Conservation (phyloP, 2,888 invertebrate species). For the Argyra leucocephala region DNA sequence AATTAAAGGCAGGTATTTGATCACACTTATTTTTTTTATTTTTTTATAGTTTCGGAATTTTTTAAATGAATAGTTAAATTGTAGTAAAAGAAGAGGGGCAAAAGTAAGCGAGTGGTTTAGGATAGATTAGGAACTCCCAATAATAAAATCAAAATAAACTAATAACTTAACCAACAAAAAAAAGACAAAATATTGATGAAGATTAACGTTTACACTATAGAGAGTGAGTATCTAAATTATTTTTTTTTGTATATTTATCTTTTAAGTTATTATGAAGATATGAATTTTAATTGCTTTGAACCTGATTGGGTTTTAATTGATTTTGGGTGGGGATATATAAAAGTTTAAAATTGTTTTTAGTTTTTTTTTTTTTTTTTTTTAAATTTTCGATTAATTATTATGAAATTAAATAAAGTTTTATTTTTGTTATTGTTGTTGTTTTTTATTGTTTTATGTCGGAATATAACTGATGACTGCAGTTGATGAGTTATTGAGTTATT, state of each 20-base stretch:
- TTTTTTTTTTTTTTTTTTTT: neutral
- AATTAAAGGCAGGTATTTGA: neutral
- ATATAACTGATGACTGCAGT: too few species aligned
- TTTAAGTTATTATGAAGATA: neutral
- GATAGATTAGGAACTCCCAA: too few species aligned
- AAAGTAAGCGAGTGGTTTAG: too few species aligned
- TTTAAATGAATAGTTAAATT: too few species aligned
- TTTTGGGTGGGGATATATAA: neutral
- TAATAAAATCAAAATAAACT: too few species aligned
- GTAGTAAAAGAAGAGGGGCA: too few species aligned
- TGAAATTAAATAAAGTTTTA: neutral
- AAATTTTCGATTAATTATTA: neutral
- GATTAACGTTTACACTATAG: too few species aligned
- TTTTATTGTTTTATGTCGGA: neutral
- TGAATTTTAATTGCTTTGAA: neutral
- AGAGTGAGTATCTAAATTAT: too few species aligned
- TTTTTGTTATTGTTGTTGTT: neutral
- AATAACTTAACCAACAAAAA: too few species aligned
- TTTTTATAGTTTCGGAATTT: neutral
- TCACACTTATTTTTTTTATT: neutral
- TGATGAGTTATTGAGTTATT: neutral
- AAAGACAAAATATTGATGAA: too few species aligned
- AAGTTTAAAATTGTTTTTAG: neutral
- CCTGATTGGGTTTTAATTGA: neutral
- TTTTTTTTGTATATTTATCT: neutral